A percentile compares a stretch with the other conserved stretches of the same genome.
Evolutionary conservation across 1,140 invertebrate species (phyloP).

Genomic region (Olivierus martensii): DNA sequence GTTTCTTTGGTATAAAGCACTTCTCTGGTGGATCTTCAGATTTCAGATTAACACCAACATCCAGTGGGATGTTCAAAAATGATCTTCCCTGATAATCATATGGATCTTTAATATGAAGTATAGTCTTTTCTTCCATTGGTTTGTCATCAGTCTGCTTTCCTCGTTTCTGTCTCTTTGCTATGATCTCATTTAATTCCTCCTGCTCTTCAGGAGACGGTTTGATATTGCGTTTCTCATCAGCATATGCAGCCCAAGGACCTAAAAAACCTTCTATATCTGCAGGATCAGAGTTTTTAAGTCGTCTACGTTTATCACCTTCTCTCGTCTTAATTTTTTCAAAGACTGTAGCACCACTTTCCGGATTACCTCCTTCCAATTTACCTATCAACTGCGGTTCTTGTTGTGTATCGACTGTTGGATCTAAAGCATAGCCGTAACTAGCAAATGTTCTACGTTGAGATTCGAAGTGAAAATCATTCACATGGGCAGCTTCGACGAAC

Average conservation of each 20-base stretch:
- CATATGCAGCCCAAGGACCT: constrained; percentile 92
- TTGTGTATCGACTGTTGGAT: constrained; percentile 29
- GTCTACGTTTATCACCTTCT: constrained; percentile 67
- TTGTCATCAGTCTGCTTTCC: constrained; percentile 65
- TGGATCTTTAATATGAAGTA: constrained; percentile 81
- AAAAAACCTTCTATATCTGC: constrained; percentile 85
- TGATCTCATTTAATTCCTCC: constrained; percentile 81
- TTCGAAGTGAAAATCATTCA: constrained; percentile 97
- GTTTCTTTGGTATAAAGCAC: constrained; percentile 94
- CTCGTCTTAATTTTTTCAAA: constrained; percentile 60
- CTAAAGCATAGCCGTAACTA: constrained; percentile 34
- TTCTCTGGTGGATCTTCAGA: constrained; percentile 84
- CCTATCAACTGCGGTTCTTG: neutral
- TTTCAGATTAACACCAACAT: constrained; percentile 87
- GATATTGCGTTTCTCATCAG: constrained; percentile 66
- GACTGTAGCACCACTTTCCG: constrained; percentile 42
- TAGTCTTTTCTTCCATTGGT: constrained; percentile 84
- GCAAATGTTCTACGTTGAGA: constrained; percentile 87
- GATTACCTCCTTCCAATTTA: neutral
- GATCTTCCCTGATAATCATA: constrained; percentile 94
- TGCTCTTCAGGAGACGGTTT: constrained; percentile 53
- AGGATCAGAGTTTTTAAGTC: constrained; percentile 77
- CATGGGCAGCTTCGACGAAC: constrained; percentile 85
- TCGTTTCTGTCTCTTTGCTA: constrained; percentile 78
- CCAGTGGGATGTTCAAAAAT: constrained; percentile 85